Percentiles rank a stretch among this genome's conserved stretches.
phyloP scores from a whole-genome alignment of 2,113 vertebrate genomes.

The Nibea coibor region DNA sequence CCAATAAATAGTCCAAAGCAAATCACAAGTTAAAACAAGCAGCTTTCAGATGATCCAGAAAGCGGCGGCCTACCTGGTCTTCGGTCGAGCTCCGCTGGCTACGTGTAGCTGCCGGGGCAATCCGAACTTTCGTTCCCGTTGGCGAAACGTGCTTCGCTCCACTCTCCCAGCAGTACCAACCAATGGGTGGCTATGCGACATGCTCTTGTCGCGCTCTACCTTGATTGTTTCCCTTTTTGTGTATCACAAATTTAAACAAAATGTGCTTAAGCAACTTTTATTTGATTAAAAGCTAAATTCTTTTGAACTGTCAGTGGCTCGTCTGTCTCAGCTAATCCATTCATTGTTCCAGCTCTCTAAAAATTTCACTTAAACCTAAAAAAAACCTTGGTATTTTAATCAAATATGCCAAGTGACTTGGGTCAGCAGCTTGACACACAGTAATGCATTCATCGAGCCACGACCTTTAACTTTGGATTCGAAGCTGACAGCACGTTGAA shows the following conservation, averaged over 20 bases:
- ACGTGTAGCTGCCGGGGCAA: too few species aligned
- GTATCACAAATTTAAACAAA: too few species aligned
- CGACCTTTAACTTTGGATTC: constrained; percentile 26
- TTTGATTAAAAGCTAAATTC: not conserved
- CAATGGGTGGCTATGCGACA: too few species aligned
- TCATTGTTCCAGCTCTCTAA: not conserved
- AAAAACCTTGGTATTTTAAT: constrained; percentile 23
- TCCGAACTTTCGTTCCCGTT: too few species aligned
- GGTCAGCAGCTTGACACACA: constrained; percentile 34
- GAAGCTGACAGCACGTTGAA: constrained; percentile 8
- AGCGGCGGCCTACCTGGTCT: not conserved
- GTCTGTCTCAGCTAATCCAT: not conserved
- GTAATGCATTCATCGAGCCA: constrained; percentile 29
- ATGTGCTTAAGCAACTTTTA: too few species aligned
- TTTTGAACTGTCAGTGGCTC: not conserved
- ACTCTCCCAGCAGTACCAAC: too few species aligned
- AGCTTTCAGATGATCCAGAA: not conserved
- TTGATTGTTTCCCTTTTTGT: too few species aligned
- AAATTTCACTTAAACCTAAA: constrained; percentile 14
- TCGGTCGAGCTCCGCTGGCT: too few species aligned
- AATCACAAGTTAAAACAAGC: too few species aligned
- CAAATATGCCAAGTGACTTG: constrained; percentile 15
- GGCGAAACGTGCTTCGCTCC: too few species aligned
- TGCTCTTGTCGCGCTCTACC: too few species aligned
- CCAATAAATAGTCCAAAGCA: not conserved